Evolutionary conservation across 2,797 vertebrate genomes (phyloP).

Genomic region (Onychomys leucogaster): DNA sequence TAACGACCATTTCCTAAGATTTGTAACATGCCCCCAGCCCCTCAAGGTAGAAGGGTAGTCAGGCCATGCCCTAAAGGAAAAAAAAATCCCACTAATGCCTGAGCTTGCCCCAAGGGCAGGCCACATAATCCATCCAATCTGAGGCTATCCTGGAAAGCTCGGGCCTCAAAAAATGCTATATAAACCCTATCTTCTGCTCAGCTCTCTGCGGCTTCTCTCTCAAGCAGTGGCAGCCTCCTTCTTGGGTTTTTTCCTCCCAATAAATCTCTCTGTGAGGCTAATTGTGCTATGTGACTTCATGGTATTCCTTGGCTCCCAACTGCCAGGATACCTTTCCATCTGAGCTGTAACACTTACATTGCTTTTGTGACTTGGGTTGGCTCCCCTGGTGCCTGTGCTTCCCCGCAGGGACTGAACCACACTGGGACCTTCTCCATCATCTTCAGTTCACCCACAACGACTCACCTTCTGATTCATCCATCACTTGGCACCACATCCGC

Average conservation of each 20-base stretch:
- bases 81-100: neutral
- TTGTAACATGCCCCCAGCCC: neutral
- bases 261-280: neutral
- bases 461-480: too few relatives aligned
- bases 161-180: neutral
- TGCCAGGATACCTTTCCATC: neutral
- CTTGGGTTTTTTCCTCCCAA: neutral
- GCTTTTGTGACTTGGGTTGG: too few relatives aligned
- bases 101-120: neutral
- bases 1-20: neutral
- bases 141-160: neutral
- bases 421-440: too few relatives aligned
- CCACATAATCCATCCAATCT: neutral
- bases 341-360: neutral
- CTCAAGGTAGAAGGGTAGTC: neutral
- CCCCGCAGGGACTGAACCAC: too few relatives aligned
- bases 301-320: neutral
- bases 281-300: neutral
- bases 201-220: neutral
- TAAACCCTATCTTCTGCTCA: neutral
- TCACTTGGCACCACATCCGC: too few relatives aligned
- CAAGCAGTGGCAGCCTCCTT: neutral
- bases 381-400: too few relatives aligned
- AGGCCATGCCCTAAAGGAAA: neutral
- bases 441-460: too few relatives aligned